Percentiles rank a stretch among this genome's conserved stretches.
These are phyloP conservation scores for Procapra przewalskii DNA, from an alignment of 2,113 vertebrate species.

Conservation along the genomic window DNA sequence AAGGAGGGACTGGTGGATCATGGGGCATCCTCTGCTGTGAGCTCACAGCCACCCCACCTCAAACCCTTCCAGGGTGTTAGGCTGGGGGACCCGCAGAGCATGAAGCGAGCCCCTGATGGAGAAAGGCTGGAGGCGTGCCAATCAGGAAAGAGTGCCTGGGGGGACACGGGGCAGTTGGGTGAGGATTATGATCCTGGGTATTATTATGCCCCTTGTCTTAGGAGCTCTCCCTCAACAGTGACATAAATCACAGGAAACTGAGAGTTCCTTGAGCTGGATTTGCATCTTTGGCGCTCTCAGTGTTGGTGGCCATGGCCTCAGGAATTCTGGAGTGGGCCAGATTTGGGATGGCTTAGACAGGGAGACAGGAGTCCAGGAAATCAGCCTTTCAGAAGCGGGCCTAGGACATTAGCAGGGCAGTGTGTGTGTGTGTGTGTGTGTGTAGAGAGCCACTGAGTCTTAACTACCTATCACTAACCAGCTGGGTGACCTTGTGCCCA, in stretches of 20 bases:
- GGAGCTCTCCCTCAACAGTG: not conserved
- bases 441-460: not conserved
- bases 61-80: not conserved
- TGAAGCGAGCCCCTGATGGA: not conserved
- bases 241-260: not conserved
- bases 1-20: not conserved
- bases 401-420: not conserved
- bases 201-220: not conserved
- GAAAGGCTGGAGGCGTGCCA: not conserved
- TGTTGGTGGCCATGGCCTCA: not conserved
- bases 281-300: not conserved
- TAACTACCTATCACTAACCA: not conserved
- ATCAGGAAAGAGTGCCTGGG: rapidly evolving
- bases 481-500: not conserved
- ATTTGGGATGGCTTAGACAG: not conserved
- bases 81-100: not conserved
- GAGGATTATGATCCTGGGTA: not conserved
- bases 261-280: not conserved
- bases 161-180: not conserved
- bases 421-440: not conserved
- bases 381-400: not conserved
- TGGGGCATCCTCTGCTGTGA: not conserved
- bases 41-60: rapidly evolving
- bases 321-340: not conserved
- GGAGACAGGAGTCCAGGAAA: not conserved